Base-by-base conservation (phyloP, 2,888 invertebrate species). In the Syritta pipiens region DNA sequence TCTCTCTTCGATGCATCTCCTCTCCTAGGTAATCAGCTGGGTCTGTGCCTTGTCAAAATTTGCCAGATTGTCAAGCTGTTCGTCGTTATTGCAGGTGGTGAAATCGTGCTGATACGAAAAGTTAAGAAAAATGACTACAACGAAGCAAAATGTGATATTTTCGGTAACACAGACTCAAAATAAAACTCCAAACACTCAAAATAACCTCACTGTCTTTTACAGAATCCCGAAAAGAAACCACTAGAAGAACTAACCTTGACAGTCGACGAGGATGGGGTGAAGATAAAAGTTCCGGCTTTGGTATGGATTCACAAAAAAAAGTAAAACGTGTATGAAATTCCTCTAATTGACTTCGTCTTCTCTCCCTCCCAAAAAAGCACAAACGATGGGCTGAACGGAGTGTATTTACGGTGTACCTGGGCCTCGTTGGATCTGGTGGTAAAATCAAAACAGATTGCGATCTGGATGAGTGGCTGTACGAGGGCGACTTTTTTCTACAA, bases 381-480 rank as follows among this genome's bases (percentile, higher is more conserved):
- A 83, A 83, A 69, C 81, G 85, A 46, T 86, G 86, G 86, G 81
- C 82, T 1, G 71, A 82, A 0, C 84, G 84, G 2, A 83, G 83
- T 6, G 67, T 74, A 1, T 86, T 87, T 26, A 65, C 69, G 3
- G 82, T 46, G 37, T 87, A 88, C 20, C 35, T 74, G 55, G 85
- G 86, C 42, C 74, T 86, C 20, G 82, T 86, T 7, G 82, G 84
- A 3, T 84, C 86, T 1, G 89, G 89, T 1, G 90, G 90, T 69
- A 89, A 90, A 1, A 79, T 89, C 0, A 90, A 91, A 68, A 86
- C 90, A 1, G 90, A 90, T 0, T 92, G 92, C 0, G 89, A 91
- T 1, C 91, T 92, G 63, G 91, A 93, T n/a, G 90, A 90, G 19
- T 96, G 96, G 95, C 88, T 91, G 30, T 91, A 91, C 77, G 90